A percentile compares a stretch with the other conserved stretches of the same genome.
phyloP scores from a whole-genome alignment of 1,140 invertebrate species.

The Sinella curviseta region DNA sequence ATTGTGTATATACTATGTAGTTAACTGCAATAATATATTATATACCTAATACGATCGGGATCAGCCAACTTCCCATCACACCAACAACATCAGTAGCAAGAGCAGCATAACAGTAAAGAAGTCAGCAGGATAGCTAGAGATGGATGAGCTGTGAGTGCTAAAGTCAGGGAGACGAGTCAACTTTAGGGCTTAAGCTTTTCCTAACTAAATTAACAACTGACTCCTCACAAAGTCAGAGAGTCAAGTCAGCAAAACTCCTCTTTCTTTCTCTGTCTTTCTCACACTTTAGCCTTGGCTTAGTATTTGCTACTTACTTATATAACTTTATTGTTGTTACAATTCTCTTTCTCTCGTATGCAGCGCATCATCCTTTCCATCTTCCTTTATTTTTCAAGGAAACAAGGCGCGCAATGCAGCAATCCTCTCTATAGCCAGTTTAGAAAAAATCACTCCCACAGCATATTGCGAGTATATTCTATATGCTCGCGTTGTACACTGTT shows the following conservation, averaged over 20 bases:
- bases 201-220: constrained; percentile 27
- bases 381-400: neutral
- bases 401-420: neutral
- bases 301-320: neutral
- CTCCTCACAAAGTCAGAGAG: neutral
- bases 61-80: too few relatives aligned
- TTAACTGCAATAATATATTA: too few relatives aligned
- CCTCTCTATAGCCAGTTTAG: too few relatives aligned
- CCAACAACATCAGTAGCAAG: too few relatives aligned
- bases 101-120: too few relatives aligned
- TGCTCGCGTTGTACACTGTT: too few relatives aligned
- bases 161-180: constrained; percentile 1
- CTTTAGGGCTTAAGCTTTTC: constrained; percentile 3
- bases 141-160: constrained; percentile 8
- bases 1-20: too few relatives aligned
- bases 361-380: neutral
- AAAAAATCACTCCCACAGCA: too few relatives aligned
- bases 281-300: neutral
- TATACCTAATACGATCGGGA: too few relatives aligned
- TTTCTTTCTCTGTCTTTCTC: neutral
- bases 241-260: neutral
- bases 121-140: too few relatives aligned
- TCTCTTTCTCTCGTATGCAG: neutral
- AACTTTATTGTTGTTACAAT: neutral
- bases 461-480: too few relatives aligned